Evolutionary conservation across 2,888 invertebrate genomes (phyloP), one percentile per base, ranked within the genome.

Genomic region (Neoitamus cyanurus): DNA sequence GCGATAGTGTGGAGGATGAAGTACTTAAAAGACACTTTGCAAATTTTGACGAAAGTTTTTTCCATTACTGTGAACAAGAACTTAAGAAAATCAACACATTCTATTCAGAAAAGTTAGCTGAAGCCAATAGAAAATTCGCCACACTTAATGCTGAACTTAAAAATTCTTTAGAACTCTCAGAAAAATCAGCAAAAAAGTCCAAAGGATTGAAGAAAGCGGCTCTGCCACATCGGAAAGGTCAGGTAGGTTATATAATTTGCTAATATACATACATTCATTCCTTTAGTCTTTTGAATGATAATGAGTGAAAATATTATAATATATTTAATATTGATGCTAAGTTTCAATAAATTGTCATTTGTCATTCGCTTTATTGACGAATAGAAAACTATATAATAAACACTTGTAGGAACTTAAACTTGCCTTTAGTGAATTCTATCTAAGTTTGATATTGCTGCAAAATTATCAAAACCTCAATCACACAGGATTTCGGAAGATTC

Each of bases 401-500:
- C 0, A 58, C 15, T 58, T 58, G 9, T 48, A 93, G 87, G 99
- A 99, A 88, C 92, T 99, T 13, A 99, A 99, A 91, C 92, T 99
- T 87, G 99, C 99, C 0, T 99, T 98, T 92, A 98, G 98, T 89
- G 99, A 99, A 93, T 99, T 99, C 92, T 99, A 99, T 91, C 93
- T 99, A 69, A 98, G 98, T 89, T 93, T 99, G 78, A 98, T 99
- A 88, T 93, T 99, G 15, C 93, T 99, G 85, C 99, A 99, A 92
- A 99, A 99, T 91, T 99, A 98, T 90, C 99, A 99, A 92, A 98
- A 98, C 90, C 93, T 99, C 83, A 99, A 99, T 92, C 98, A 98
- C 89, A 99, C 99, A 2, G 99, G 99, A 1, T 99, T 99, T 92
- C 94, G 99, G 86, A 99, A 99, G 92, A 99, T 99, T 89, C 93